Conservation (phyloP, 2,888 invertebrate species). For the Chrysodeixis includens region DNA sequence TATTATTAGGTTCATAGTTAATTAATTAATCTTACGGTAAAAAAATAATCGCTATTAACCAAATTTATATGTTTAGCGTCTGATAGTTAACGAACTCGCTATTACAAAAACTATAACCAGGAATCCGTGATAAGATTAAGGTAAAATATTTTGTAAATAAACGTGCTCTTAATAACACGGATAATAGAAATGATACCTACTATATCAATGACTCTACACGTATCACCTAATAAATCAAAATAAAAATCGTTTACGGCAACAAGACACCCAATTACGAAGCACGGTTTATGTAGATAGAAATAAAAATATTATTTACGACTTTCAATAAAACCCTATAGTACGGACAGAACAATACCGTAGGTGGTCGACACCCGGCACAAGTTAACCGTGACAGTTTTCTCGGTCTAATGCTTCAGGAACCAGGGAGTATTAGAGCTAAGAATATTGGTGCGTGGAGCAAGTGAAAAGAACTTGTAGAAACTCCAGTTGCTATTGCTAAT, state of each 20-base stretch:
- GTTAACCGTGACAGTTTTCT: conserved; percentile 55
- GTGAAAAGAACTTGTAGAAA: background rate
- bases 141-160: background rate
- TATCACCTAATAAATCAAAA: background rate
- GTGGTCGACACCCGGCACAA: conserved; percentile 38
- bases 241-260: conserved; percentile 6
- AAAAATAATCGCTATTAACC: no score
- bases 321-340: conserved; percentile 19
- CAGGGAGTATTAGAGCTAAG: conserved; percentile 32
- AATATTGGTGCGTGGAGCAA: conserved; percentile 20
- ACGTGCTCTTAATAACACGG: background rate
- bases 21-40: no score
- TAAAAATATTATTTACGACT: conserved; percentile 24
- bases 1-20: no score
- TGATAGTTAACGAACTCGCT: no score
- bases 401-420: conserved; percentile 52
- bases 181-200: background rate
- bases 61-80: no score
- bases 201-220: background rate
- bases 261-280: conserved; percentile 30
- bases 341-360: conserved; percentile 22
- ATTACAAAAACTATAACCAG: no score
- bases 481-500: background rate
- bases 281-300: conserved; percentile 15
- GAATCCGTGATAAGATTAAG: no score